Conservation (phyloP, 2,797 vertebrate species). For the Nyctibius grandis region DNA sequence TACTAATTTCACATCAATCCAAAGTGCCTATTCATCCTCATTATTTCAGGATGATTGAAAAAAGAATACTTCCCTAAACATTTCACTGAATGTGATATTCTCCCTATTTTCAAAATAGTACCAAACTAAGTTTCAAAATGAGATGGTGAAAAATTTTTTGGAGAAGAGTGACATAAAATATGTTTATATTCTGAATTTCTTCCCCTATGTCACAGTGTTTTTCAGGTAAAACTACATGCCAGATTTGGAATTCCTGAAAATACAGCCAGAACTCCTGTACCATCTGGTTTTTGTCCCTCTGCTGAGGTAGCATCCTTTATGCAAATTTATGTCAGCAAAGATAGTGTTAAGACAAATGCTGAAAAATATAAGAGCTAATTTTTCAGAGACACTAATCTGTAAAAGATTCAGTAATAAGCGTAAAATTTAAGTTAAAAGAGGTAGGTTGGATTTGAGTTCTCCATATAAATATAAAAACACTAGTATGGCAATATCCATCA, state of each 20-base stretch:
- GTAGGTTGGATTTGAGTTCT: neutral
- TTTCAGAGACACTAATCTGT: neutral
- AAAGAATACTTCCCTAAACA: neutral
- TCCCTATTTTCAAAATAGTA: neutral
- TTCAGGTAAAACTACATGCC: neutral
- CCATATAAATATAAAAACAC: neutral
- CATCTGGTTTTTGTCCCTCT: neutral
- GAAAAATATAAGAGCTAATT: neutral
- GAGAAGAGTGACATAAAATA: neutral
- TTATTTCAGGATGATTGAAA: neutral
- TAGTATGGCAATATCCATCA: neutral
- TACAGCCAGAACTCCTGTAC: neutral
- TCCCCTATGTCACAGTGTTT: neutral
- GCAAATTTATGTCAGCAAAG: neutral
- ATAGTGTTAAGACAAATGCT: neutral
- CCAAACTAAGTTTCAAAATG: neutral
- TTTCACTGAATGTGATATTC: neutral
- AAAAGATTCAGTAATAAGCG: neutral
- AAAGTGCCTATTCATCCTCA: neutral
- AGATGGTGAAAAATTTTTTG: neutral
- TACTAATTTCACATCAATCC: neutral
- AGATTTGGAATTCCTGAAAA: constrained; percentile 11
- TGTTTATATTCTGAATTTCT: neutral
- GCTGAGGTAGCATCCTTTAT: neutral
- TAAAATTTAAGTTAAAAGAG: neutral